A percentile compares a stretch with the other conserved stretches of the same genome.
Evolutionary conservation across 2,113 vertebrate genomes (phyloP).

Genomic region (Stigmatopora argus): DNA sequence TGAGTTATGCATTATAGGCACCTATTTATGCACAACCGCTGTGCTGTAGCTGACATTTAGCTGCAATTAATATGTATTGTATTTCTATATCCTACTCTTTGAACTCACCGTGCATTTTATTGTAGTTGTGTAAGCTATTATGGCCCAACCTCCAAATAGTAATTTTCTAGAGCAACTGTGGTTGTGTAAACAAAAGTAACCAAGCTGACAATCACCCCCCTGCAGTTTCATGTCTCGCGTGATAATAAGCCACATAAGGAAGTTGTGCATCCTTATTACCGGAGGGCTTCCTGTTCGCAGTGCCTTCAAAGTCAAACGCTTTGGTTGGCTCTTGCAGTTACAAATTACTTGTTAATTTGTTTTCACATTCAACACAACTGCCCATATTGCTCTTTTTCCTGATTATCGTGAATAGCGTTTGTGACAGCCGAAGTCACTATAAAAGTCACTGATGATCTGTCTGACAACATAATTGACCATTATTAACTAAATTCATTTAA

Average conservation of each 20-base stretch:
- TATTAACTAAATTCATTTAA: no score
- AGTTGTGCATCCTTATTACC: constrained; percentile 40
- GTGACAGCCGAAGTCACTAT: background rate
- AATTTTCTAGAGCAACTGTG: background rate
- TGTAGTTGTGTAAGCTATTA: no score
- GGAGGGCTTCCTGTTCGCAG: constrained; percentile 35
- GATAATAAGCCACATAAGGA: constrained; percentile 56
- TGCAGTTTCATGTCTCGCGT: constrained; percentile 50
- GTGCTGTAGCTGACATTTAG: constrained; percentile 28
- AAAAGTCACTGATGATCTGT: no score
- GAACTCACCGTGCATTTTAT: no score
- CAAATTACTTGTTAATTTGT: constrained; percentile 16
- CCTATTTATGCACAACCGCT: background rate
- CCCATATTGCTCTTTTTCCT: constrained; percentile 7
- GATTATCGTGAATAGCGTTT: constrained; percentile 19
- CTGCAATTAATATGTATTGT: background rate
- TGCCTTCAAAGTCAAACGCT: background rate
- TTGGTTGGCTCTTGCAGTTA: constrained; percentile 27
- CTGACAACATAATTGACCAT: no score
- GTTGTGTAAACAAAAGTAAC: constrained; percentile 36
- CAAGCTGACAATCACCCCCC: constrained; percentile 45
- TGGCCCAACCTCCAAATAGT: no score
- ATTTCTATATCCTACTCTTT: background rate
- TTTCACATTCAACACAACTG: constrained; percentile 10
- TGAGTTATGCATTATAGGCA: background rate